Base-by-base conservation (phyloP, 2,888 invertebrate genomes). In the Griposia aprilina region DNA sequence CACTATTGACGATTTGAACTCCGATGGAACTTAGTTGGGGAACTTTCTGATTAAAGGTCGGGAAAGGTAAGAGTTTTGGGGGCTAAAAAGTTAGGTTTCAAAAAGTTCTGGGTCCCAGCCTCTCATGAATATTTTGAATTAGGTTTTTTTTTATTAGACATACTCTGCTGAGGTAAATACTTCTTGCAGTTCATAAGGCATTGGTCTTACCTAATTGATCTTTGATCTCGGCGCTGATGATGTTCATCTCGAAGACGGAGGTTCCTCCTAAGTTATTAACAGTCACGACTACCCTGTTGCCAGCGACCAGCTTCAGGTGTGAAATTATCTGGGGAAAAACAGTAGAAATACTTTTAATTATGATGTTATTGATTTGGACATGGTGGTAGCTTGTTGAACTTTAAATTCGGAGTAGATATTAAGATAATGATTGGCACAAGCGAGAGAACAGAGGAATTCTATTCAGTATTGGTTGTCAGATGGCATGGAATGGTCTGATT, bases 221-320 rank as follows among this genome's bases (percentile, higher is more conserved):
- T 48, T 98, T 96, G 0, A 97, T 97, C 93, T 98, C 98, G 13
- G 97, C 97, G 71, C 97, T 97, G 17, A 98, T 96, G 70, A 98
- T 97, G 86, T 98, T 98, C 96, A 98, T 97, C 92, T 99, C 99
- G 78, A 98, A 91, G 81, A 98, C 97, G 1, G 98, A 98, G 0
- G 98, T 97, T 2, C 97, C 97, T 48, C 99, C 98, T 74, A 98
- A 96, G 93, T 99, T 99, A 94, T 98, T 98, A 10, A 99, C 93
- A 88, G 98, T 96, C 15, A 98, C 96, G 0, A 97, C 98, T 2
- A 98, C 97, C 80, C 93, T 90, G 69, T 93, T 89, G 0, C 95
- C 95, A 0, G 92, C 81, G 10, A 85, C 85, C n/a, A 97, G 83
- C 48, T 95, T 94, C 23, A 97, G 81, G 26, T 95, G 94, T 23